Evolutionary conservation across 2,797 vertebrate genomes (phyloP), one percentile per base, ranked within the genome.

Genomic region (Hafferia zeledoni): DNA sequence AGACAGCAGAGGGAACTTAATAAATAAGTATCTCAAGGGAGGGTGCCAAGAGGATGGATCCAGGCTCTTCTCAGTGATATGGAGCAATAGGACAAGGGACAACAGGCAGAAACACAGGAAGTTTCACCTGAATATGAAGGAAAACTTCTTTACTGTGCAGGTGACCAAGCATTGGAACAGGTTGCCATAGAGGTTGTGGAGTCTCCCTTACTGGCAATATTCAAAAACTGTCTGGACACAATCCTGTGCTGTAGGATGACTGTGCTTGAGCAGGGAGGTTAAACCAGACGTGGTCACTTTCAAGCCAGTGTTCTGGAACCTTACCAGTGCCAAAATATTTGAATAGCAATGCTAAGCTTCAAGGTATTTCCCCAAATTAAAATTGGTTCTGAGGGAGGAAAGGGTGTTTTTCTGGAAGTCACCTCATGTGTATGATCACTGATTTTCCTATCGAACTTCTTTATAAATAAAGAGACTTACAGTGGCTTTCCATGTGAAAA

Each of bases 371-470:
- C 50, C 28, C 12, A 50, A 56, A 60, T 20, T n/a, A 79, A n/a
- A 89, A 47, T 1, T 18, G 5, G 24, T 27, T 69, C 24, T 15
- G 30, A 41, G n/a, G 52, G n/a, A 33, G 24, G 10, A 55, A 16
- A 7, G 8, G 6, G 7, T 6, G 27, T 13, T 71, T 82, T 44
- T 31, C 3, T 63, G 13, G 11, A 52, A 41, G 24, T 1, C 22
- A 10, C 52, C 60, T 35, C 17, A 2, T 5, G 10, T 30, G 13
- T 35, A 3, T 1, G 30, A 5, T 37, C 14, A 1, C 39, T 46
- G 17, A 6, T 7, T 60, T 63, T 61, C 12, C 4, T 23, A 18
- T 7, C 55, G n/a, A 47, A 20, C 18, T 31, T 68, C 6, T n/a
- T 47, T 49, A 22, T 22, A 53, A 55, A 52, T 20, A 47, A 31